A percentile compares a stretch with the other conserved stretches of the same genome.
phyloP scores from a whole-genome alignment of 1,140 invertebrate species.

The Himalopsyche phryganea region DNA sequence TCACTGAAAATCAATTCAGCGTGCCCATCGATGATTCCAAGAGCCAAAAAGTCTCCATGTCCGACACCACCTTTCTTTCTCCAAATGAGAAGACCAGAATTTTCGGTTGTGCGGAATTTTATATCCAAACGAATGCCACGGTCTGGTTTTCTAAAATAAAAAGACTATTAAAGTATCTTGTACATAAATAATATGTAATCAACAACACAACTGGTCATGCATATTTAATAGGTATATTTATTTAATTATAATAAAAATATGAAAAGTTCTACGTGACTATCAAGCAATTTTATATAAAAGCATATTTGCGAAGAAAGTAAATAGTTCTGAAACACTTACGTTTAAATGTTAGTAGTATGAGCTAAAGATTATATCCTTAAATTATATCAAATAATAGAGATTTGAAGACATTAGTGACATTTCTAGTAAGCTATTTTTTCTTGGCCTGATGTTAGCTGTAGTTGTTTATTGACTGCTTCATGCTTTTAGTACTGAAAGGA shows the following conservation, averaged over 20 bases:
- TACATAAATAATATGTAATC: too few relatives aligned
- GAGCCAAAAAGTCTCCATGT: constrained; percentile 49
- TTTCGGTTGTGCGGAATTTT: constrained; percentile 62
- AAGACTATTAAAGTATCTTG: too few relatives aligned
- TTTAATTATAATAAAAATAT: neutral
- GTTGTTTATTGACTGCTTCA: constrained; percentile 14
- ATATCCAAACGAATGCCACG: constrained; percentile 69
- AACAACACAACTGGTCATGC: too few relatives aligned
- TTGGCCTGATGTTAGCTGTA: constrained; percentile 31
- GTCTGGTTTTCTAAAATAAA: constrained; percentile 56
- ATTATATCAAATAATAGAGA: constrained; percentile 21
- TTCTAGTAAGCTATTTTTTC: constrained; percentile 17
- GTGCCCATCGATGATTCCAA: constrained; percentile 46
- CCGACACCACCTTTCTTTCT: constrained; percentile 49
- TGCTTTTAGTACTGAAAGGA: constrained; percentile 33
- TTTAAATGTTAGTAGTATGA: constrained; percentile 28
- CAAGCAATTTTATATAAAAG: too few relatives aligned
- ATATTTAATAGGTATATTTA: too few relatives aligned
- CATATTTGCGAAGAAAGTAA: too few relatives aligned
- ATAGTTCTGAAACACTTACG: constrained; percentile 19
- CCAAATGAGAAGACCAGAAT: constrained; percentile 68
- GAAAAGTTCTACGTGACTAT: too few relatives aligned
- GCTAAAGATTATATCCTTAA: constrained; percentile 22
- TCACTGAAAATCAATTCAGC: constrained; percentile 50
- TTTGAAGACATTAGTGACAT: constrained; percentile 24